Conservation (phyloP, 2,113 vertebrate genomes). For the Cyanoderma ruficeps region DNA sequence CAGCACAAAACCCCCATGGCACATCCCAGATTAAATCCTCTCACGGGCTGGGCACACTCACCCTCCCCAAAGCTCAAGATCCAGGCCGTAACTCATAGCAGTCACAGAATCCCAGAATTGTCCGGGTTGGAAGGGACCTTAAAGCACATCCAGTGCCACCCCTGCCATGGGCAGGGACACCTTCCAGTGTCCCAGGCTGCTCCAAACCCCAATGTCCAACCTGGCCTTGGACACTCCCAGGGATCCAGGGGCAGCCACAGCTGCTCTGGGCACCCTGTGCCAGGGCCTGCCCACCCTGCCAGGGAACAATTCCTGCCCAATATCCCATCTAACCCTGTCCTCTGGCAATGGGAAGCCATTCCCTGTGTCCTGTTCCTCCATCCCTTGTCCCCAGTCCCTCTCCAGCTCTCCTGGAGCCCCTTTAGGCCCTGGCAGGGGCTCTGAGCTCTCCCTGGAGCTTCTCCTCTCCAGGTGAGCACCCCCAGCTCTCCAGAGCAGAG, state of each 20-base stretch:
- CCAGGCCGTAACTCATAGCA: no score
- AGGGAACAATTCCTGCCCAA: not conserved
- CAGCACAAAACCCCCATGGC: not conserved
- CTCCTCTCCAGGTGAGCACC: not conserved
- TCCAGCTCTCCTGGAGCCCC: not conserved
- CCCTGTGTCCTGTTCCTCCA: not conserved
- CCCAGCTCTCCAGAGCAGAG: not conserved
- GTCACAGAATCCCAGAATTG: rapidly evolving
- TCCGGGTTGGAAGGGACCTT: not conserved
- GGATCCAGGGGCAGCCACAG: not conserved
- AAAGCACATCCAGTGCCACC: rapidly evolving
- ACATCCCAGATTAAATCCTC: not conserved
- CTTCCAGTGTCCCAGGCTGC: rapidly evolving
- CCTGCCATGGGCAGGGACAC: not conserved
- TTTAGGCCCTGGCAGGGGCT: not conserved
- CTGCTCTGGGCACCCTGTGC: not conserved
- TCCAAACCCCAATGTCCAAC: rapidly evolving
- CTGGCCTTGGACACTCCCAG: not conserved
- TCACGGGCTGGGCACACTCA: not conserved
- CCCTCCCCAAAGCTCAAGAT: rapidly evolving
- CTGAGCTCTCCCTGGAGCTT: not conserved
- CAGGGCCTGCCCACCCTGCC: not conserved
- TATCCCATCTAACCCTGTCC: not conserved
- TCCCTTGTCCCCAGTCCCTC: not conserved
- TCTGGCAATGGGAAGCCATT: not conserved